Evolutionary conservation across 2,797 vertebrate species (phyloP).

Genomic region (Sardinella longiceps): DNA sequence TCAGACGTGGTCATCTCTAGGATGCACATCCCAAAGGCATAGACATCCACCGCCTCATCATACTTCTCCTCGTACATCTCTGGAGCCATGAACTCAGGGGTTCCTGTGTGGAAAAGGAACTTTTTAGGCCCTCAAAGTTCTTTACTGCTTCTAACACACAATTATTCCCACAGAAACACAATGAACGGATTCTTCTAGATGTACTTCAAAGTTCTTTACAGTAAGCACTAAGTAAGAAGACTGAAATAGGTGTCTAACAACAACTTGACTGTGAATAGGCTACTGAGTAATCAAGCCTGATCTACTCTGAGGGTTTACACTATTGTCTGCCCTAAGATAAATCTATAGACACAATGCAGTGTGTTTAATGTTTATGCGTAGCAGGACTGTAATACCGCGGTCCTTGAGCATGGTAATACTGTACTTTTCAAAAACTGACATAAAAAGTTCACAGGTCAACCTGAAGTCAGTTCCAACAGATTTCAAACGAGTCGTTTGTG

Average conservation of each 20-base stretch:
- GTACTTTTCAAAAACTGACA: too few species aligned
- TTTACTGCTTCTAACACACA: not conserved
- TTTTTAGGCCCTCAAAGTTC: not conserved
- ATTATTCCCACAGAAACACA: not conserved
- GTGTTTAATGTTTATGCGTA: too few species aligned
- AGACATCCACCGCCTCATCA: slow-evolving; percentile 91
- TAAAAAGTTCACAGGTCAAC: too few species aligned
- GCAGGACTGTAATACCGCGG: too few species aligned
- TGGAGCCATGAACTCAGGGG: slow-evolving; percentile 96
- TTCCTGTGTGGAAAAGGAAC: slow-evolving; percentile 74
- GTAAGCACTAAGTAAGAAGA: not conserved
- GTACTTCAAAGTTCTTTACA: not conserved
- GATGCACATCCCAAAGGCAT: slow-evolving; percentile 97
- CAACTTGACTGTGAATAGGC: too few species aligned
- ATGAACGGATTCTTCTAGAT: not conserved
- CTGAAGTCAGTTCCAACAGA: too few species aligned
- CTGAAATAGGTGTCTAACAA: not conserved
- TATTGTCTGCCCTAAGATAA: too few species aligned
- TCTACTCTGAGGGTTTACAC: too few species aligned
- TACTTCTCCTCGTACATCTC: slow-evolving; percentile 99
- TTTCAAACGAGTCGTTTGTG: not conserved
- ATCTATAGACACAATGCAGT: too few species aligned
- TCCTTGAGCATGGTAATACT: too few species aligned
- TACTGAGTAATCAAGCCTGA: too few species aligned
- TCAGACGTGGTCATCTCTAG: slow-evolving; percentile 96